Evolutionary conservation across 2,888 invertebrate genomes (phyloP), one percentile per base, ranked within the genome.

Genomic region (Syritta pipiens): DNA sequence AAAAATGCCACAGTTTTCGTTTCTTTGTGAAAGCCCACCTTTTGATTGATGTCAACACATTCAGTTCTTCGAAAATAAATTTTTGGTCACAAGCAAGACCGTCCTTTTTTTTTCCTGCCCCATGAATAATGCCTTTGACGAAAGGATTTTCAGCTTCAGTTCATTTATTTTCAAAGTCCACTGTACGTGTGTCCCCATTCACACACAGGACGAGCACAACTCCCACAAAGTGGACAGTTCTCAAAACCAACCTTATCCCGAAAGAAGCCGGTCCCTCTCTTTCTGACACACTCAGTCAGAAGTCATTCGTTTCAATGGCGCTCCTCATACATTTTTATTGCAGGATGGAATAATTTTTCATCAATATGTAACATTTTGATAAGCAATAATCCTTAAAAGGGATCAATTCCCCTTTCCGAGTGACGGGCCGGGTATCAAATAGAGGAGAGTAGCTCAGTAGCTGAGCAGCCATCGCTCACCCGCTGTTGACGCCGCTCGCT

Each of bases 351-450:
- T 81, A 82, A 81, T 81, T 77, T 82, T 81, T 81, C 82, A 82
- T 82, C 81, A 82, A 81, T 81, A 82, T 82, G 82, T 82, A 81
- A 82, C 81, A 81, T 74, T 82, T 82, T 81, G 82, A 82, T 82
- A 81, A 82, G 76, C 82, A 81, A 82, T 82, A 82, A 81, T 81
- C 82, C 82, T 74, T 81, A 82, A 82, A 82, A 77, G 81, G 82
- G 82, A 81, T 82, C 82, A 82, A 76, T 77, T 81, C 62, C 44
- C 42, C 49, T 14, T 60, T 35, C 42, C 32, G 24, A 28, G 6
- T 12, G 4, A 6, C 28, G 30, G 17, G 59, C 55, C 6, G 48
- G 53, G 10, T 62, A 68, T 48, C 35, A 44, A 44, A 59, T 12
- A 7, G 32, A 40, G 19, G 12, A 44, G 17, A n/a, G 24, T n/a